A percentile compares a stretch with the other conserved stretches of the same genome.
Evolutionary conservation across 2,888 invertebrate species (phyloP).

Genomic region (Caenorhabditis sp.): DNA sequence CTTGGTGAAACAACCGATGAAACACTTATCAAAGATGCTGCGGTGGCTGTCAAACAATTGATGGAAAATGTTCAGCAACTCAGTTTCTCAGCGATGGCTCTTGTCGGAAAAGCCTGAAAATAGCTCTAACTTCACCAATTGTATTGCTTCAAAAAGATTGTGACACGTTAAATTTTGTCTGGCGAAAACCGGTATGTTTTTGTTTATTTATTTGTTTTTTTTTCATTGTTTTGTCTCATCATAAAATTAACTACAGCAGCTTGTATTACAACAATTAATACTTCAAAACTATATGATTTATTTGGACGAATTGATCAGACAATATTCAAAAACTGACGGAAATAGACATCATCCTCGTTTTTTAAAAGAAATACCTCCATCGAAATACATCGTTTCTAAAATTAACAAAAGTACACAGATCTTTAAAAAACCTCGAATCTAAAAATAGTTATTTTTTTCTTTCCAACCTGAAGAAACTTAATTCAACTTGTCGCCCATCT

Average conservation of each 20-base stretch:
- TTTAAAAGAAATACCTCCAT: no score
- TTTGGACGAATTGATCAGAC: no score
- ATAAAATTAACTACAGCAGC: background rate
- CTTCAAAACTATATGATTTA: no score
- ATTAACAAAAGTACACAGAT: no score
- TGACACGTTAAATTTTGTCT: background rate
- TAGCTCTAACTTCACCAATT: background rate
- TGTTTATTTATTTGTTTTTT: background rate
- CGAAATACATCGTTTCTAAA: no score
- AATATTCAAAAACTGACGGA: no score
- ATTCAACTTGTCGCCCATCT: background rate
- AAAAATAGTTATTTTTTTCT: background rate
- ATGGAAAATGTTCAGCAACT: constrained; percentile 57
- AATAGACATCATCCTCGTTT: no score
- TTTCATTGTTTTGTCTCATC: background rate
- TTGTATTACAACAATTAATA: background rate
- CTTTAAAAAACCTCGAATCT: background rate
- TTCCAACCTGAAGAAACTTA: background rate
- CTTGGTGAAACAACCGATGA: constrained; percentile 57
- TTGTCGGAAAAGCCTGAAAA: constrained; percentile 47
- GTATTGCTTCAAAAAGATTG: background rate
- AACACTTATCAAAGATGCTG: constrained; percentile 61
- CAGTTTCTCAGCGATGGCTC: constrained; percentile 64
- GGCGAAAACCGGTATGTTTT: background rate
- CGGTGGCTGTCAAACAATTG: constrained; percentile 55